These are phyloP conservation scores for Poeciliopsis turrubarensis DNA, from an alignment of 2,113 vertebrate genomes.

Conservation along the genomic window DNA sequence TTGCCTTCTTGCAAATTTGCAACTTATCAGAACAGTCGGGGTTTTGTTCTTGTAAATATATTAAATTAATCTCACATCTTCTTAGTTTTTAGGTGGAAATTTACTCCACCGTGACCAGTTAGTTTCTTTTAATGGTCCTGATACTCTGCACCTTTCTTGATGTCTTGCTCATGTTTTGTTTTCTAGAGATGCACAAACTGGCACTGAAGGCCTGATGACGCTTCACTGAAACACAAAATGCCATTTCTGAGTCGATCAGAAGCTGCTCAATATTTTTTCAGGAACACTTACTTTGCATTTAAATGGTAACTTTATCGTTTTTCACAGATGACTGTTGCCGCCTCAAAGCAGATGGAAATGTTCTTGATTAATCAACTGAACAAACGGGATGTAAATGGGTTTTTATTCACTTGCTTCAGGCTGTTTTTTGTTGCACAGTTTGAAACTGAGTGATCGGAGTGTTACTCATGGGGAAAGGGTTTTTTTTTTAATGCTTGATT, in stretches of 20 bases:
- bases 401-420: conserved; percentile 26
- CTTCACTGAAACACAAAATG: conserved; percentile 15
- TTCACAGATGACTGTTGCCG: conserved; percentile 7
- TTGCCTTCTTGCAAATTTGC: no score
- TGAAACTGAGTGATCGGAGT: conserved; percentile 27
- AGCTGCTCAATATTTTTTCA: conserved; percentile 51
- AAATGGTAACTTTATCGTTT: conserved; percentile 23
- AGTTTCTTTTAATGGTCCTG: no score
- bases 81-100: no score
- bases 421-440: conserved; percentile 29
- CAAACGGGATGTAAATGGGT: conserved; percentile 23
- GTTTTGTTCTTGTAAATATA: no score
- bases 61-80: no score
- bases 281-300: conserved; percentile 48
- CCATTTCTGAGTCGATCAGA: conserved; percentile 28
- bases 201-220: conserved; percentile 56
- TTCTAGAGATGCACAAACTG: conserved; percentile 50
- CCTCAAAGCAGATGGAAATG: conserved; percentile 19
- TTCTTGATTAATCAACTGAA: not conserved
- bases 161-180: conserved; percentile 39
- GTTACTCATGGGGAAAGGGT: conserved; percentile 52
- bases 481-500: conserved; percentile 69
- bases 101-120: no score
- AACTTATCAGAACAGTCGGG: no score
- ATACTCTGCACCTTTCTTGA: conserved; percentile 19